phyloP scores from a whole-genome alignment of 2,113 vertebrate species.

The Corydoras sp. region DNA sequence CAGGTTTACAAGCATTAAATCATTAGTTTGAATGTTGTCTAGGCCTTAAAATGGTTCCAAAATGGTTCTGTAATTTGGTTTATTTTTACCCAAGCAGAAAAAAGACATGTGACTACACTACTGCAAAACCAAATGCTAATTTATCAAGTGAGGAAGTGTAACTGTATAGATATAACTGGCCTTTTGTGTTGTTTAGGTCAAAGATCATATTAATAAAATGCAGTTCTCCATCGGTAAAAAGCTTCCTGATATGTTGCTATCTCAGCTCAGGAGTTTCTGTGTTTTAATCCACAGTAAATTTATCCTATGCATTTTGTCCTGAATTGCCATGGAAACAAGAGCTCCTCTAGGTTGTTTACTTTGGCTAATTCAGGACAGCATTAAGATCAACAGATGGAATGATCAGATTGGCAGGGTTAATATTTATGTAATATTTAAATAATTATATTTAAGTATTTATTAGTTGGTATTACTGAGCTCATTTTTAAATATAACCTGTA shows the following conservation, averaged over 20 bases:
- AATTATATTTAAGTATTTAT: too few relatives aligned
- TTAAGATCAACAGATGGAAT: constrained; percentile 27
- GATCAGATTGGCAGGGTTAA: constrained; percentile 10
- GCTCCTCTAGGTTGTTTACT: constrained; percentile 8
- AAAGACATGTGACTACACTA: background rate
- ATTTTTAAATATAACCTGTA: too few relatives aligned
- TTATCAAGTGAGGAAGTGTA: background rate
- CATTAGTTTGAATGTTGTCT: background rate
- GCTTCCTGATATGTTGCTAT: background rate
- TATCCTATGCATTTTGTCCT: constrained; percentile 14
- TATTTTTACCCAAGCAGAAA: background rate
- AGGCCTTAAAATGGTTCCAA: background rate
- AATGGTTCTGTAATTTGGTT: background rate
- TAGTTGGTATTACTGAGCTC: too few relatives aligned
- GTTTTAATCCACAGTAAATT: constrained; percentile 2
- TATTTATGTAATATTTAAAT: background rate
- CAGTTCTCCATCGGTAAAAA: too few relatives aligned
- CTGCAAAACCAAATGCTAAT: background rate
- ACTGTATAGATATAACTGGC: background rate
- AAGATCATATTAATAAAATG: background rate
- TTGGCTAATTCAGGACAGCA: constrained; percentile 12
- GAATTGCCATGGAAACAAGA: constrained; percentile 34
- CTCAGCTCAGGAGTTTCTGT: background rate
- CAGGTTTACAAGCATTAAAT: background rate
- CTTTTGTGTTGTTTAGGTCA: background rate